Base-by-base conservation (phyloP, 2,888 invertebrate species). In the Perizoma flavofasciatum region DNA sequence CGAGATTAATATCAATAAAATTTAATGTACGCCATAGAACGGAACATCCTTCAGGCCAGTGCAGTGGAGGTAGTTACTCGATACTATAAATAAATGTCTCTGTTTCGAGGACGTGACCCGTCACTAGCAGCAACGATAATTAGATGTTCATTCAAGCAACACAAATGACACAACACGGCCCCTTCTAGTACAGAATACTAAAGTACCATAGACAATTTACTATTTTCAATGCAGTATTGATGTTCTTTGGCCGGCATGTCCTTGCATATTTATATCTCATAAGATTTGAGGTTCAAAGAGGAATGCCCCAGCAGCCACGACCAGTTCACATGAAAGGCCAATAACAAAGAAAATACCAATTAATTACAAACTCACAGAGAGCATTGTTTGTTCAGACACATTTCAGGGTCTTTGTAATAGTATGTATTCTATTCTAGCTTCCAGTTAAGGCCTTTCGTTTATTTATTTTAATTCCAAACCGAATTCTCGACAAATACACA, bases 51-150 rank as follows among this genome's bases (percentile, higher is more conserved):
- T 66, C 49, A 68, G 66, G 68, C 68, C 52, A 60, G 67, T 48
- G 73, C 52, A 60, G 67, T 48, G 73, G 72, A 75, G 71, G 69
- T 70, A 67, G 73, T 78, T 70, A 74, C 55, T 68, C 62, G 50
- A 56, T 55, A 55, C 49, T 55, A 59, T 55, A 52, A 66, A 66
- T 56, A 62, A 59, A 63, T 64, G 60, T 68, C 66, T 59, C 51
- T 48, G 61, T 52, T 47, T 57, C 54, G 70, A 67, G 73, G 68
- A 74, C 80, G 77, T 80, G 81, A 69, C 70, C 69, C 62, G 68
- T 71, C 76, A 69, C 71, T 54, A 63, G 55, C 64, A 59, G 58
- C 65, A 49, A 60, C 70, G 75, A 81, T 81, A 76, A 81, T 77
- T 73, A 70, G 63, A 62, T 64, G 66, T 54, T 67, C 70, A 73